Conservation (phyloP, 2,113 vertebrate genomes). For the Chrysemys picta region DNA sequence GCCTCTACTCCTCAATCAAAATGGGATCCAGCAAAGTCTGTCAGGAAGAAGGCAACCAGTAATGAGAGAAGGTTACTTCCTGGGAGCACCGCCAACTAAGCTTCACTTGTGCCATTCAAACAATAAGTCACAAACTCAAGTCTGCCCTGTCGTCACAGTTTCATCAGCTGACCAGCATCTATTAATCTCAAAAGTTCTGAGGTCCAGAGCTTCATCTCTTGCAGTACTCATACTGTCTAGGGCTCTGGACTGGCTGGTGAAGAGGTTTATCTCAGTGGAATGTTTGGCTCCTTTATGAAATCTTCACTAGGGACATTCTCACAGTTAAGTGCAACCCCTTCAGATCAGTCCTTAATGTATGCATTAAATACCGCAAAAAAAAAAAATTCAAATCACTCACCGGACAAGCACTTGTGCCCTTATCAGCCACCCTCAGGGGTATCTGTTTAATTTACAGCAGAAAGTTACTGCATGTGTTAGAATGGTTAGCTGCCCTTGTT, state of each 20-base stretch:
- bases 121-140: not conserved
- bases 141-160: not conserved
- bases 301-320: not conserved
- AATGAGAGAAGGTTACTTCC: not conserved
- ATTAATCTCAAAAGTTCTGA: not conserved
- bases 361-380: not conserved
- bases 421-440: not conserved
- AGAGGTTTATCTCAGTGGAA: not conserved
- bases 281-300: not conserved
- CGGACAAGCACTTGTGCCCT: not conserved
- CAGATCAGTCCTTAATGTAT: not conserved
- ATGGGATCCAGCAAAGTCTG: constrained; percentile 69
- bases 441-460: not conserved
- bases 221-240: not conserved
- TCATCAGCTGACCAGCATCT: not conserved
- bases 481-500: not conserved
- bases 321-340: not conserved
- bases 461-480: not conserved
- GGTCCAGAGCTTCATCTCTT: not conserved
- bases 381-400: not conserved
- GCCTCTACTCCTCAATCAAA: constrained; percentile 57
- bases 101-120: not conserved
- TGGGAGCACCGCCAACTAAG: not conserved
- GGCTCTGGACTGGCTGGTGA: not conserved
- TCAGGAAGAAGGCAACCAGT: constrained; percentile 39